Evolutionary conservation across 64 coral and sea anemone genomes (phyloP), one percentile per base, ranked within the genome.

Genomic region (Cladopsammia gracilis): DNA sequence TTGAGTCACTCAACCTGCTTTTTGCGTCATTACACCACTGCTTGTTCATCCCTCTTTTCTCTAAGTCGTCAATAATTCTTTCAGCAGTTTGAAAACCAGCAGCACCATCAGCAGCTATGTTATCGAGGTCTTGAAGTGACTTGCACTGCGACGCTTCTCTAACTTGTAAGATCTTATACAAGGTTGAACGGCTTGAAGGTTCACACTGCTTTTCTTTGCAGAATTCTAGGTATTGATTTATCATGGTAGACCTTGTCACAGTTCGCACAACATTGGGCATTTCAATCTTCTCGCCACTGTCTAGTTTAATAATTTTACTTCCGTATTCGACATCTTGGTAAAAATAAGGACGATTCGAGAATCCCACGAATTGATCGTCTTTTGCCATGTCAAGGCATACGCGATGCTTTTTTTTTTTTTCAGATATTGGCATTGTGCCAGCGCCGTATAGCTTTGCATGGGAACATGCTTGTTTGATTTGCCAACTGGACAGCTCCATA

Each of bases 71-170:
- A 50, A 91, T 54, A 46, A 91, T 91, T 43, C 42, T 70, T 68
- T 80, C 77, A 9, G 78, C 12, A 18, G 76, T 70, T 52, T 65
- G 48, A 56, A 91, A 82, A 48, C 77, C 53, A n/a, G 65, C 78
- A 19, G 77, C 6, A 20, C 89, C 89, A 82, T 91, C 78, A 7
- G 77, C 64, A 25, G 89, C 89, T 54, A 66, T 68, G 65, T 82
- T 70, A 82, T 90, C 77, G 23, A 88, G 52, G 6, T 69, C 86
- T n/a, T 75, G 69, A 23, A 88, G 70, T 34, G 71, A 72, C 34
- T 72, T 72, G 5, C 34, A 25, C 34, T 72, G 70, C 12, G 70
- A 72, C 24, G 70, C 70, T 45, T 72, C 70, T 25, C 34, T 0
- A 4, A 72, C 70, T 72, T 72, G 6, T 42, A 72, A 45, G 34